Evolutionary conservation across 2,797 vertebrate species (phyloP), one percentile per base, ranked within the genome.

Genomic region (Florisuga fusca): DNA sequence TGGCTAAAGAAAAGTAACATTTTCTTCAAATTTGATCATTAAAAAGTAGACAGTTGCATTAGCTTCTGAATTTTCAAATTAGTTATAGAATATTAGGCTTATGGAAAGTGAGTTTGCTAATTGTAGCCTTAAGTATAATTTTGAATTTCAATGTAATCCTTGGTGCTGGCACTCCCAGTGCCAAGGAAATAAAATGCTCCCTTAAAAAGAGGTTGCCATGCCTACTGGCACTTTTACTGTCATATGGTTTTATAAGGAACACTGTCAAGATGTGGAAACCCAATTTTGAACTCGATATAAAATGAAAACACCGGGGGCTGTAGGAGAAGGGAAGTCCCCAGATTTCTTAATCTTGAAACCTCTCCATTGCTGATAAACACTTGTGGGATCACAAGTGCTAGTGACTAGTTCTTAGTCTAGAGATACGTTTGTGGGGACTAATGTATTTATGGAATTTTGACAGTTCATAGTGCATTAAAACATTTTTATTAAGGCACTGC

Each of bases 221-320:
- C 98, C 97, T 97, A 97, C 97, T 98, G 98, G 97, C 97, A 97
- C 97, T 98, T 97, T 98, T 97, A 98, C 98, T 98, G 98, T 98
- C 98, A 98, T 97, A 96, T 17, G 97, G 97, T 98, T 97, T 98
- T 98, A 97, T 97, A 97, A 98, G 97, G 98, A 98, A 97, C 97
- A 98, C 98, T 98, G 98, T 98, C 98, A 98, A 98, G 98, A 97
- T 98, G 96, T 96, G 97, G 96, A 97, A 97, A 95, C 96, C 96
- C 92, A 95, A 93, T 97, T 95, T 84, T 95, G 77, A 85, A 83
- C 77, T 87, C 89, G 67, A 16, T 93, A 59, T 67, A 34, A 82
- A 92, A 93, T 90, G 77, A 96, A 94, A 96, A 95, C 51, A n/a
- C 89, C 97, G 97, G 97, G 96, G 96, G 77, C 96, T 94, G 80